Evolutionary conservation across 2,113 vertebrate genomes (phyloP), one percentile per base, ranked within the genome.

Genomic region (Brienomyrus brachyistius): DNA sequence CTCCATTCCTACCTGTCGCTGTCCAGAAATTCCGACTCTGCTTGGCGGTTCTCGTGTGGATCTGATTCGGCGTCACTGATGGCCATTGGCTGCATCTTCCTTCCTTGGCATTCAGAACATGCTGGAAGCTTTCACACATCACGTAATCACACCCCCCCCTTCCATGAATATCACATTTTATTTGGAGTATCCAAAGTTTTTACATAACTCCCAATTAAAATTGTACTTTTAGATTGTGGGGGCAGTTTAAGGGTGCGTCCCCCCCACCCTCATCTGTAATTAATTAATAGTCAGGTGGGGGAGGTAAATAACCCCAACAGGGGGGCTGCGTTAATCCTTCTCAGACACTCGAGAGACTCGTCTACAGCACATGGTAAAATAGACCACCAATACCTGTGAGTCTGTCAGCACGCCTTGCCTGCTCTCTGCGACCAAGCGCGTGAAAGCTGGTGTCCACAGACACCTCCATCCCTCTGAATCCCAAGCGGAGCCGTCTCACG

Each of bases 261-360:
- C 74, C 74, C 35, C 15, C 1, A 43, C 74, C 35, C 40, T 94
- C 94, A 95, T 95, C 94, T 95, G 95, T 94, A 92, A 92, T 92
- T 93, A 93, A 94, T 96, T 93, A 95, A 95, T 96, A 92, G 92
- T 94, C 95, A 94, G 92, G 92, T 90, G 90, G 92, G 90, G 87
- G 93, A 90, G 88, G 89, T 92, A 90, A 90, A 92, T 91, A 94
- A 93, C 93, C 10, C 13, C 21, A 86, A 51, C 21, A 8, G 1
- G 23, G 21, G 23, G 45, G n/a, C 48, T 13, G 83, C 0, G n/a
- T 51, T 85, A 50, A 13, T 91, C 87, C 51, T 84, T 89, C 82
- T 89, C 51, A 47, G 47, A 85, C 62, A 84, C 50, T 31, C 31
- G 31, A 56, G 35, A 52, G 48, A 2, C 40, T 50, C 4, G 21